phyloP scores from a whole-genome alignment of 2,888 invertebrate species.

The Spodoptera exigua region DNA sequence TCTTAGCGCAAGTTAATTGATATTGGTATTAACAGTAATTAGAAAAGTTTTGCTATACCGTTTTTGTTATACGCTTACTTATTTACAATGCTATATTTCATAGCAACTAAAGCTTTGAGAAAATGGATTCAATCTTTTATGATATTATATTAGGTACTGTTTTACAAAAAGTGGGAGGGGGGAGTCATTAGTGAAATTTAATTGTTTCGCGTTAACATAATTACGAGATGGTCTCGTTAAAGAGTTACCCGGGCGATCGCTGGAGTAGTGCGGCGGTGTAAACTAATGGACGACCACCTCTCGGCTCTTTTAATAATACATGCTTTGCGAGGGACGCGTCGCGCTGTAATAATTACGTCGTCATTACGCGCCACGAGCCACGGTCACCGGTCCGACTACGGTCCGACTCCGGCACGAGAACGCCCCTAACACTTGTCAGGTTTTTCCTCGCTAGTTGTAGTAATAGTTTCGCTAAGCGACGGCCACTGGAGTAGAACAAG shows the following conservation, averaged over 20 bases:
- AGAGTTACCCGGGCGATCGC: constrained; percentile 28
- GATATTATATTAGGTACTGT: constrained; percentile 3
- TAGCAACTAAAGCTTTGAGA: constrained; percentile 28
- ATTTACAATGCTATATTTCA: constrained; percentile 52
- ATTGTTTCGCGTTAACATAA: constrained; percentile 46
- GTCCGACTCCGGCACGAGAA: constrained; percentile 20
- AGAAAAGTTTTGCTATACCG: constrained; percentile 80
- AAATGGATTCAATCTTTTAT: constrained; percentile 30
- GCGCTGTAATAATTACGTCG: constrained; percentile 57
- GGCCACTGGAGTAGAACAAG: constrained; percentile 82
- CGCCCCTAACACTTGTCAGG: constrained; percentile 76
- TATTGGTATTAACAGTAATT: constrained; percentile 87
- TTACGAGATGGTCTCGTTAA: constrained; percentile 39
- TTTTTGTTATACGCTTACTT: constrained; percentile 67
- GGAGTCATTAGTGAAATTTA: constrained; percentile 48
- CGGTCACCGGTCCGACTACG: constrained; percentile 45
- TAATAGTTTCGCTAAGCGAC: constrained; percentile 83
- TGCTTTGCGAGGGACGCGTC: constrained; percentile 30
- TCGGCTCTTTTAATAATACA: constrained; percentile 46
- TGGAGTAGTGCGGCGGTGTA: constrained; percentile 48
- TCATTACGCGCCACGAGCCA: constrained; percentile 53
- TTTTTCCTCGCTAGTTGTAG: constrained; percentile 72
- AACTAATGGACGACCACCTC: constrained; percentile 40
- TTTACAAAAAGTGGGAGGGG: constrained; percentile 34
- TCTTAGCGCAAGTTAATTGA: constrained; percentile 87